These are phyloP conservation scores for Eurois occulta DNA, from an alignment of 2,888 invertebrate species.

Conservation along the genomic window DNA sequence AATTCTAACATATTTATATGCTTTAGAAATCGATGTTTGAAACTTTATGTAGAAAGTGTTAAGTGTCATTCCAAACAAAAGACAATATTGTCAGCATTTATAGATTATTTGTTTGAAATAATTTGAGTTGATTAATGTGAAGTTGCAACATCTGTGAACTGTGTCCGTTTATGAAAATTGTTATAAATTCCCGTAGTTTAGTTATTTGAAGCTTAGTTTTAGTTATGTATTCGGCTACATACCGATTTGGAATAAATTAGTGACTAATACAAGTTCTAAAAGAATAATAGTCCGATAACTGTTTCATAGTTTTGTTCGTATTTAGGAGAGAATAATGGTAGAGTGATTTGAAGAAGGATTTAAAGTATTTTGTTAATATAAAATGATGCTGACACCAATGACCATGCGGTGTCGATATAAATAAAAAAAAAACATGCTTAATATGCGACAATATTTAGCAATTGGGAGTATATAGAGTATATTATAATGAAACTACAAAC, in stretches of 20 bases:
- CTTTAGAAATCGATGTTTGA: slow-evolving; percentile 77
- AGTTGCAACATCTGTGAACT: slow-evolving; percentile 76
- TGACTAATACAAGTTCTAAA: slow-evolving; percentile 82
- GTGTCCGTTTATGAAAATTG: slow-evolving; percentile 79
- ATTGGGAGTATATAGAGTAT: slow-evolving; percentile 88
- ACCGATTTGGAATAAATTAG: slow-evolving; percentile 77
- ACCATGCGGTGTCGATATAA: slow-evolving; percentile 80
- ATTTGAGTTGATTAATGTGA: slow-evolving; percentile 76
- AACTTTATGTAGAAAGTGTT: slow-evolving; percentile 75
- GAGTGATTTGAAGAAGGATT: slow-evolving; percentile 68
- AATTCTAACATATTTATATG: slow-evolving; percentile 83
- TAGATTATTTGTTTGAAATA: slow-evolving; percentile 84
- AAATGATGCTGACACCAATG: slow-evolving; percentile 79
- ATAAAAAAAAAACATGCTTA: slow-evolving; percentile 82
- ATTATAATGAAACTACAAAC: slow-evolving; percentile 87
- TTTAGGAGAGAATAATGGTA: slow-evolving; percentile 65
- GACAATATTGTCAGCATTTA: slow-evolving; percentile 90
- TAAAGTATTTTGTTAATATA: slow-evolving; percentile 80
- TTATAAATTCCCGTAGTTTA: slow-evolving; percentile 82
- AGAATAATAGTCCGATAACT: slow-evolving; percentile 73
- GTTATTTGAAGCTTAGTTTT: slow-evolving; percentile 80
- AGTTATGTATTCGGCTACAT: slow-evolving; percentile 81
- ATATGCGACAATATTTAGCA: slow-evolving; percentile 90
- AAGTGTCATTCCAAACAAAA: slow-evolving; percentile 90
- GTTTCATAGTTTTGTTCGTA: slow-evolving; percentile 74